These are phyloP conservation scores for Ceyx cyanopectus DNA, from an alignment of 2,113 vertebrate species.

Conservation along the genomic window DNA sequence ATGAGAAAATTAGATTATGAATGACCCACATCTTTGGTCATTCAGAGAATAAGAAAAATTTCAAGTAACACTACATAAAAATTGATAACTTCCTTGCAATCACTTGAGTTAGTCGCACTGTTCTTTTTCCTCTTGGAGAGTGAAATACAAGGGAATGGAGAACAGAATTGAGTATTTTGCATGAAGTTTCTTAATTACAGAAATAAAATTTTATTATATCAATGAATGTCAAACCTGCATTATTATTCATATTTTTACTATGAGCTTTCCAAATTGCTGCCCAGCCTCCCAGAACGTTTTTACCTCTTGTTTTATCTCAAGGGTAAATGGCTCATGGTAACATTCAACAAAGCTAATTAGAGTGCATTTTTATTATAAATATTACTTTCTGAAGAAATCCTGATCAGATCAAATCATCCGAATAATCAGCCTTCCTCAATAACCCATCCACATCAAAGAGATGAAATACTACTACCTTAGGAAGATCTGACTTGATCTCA, in stretches of 20 bases:
- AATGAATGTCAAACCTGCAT: not conserved
- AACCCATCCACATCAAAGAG: not conserved
- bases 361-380: not conserved
- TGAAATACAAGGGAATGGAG: not conserved
- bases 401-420: not conserved
- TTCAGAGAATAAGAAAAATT: not conserved
- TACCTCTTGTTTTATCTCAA: not conserved
- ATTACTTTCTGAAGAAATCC: not conserved
- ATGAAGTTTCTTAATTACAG: not conserved
- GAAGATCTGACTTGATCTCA: not conserved
- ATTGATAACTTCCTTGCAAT: not conserved
- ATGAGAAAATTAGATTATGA: not conserved
- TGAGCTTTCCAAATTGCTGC: not conserved
- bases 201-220: not conserved
- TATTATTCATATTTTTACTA: not conserved
- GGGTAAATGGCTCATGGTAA: not conserved
- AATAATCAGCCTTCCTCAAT: not conserved
- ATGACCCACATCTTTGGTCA: not conserved
- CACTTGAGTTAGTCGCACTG: not conserved
- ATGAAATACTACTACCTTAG: not conserved
- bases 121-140: not conserved
- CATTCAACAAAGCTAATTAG: not conserved
- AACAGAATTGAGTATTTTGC: not conserved
- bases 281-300: not conserved
- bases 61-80: not conserved